Conservation (phyloP, 1,140 invertebrate species). For the Holotrichia oblita region DNA sequence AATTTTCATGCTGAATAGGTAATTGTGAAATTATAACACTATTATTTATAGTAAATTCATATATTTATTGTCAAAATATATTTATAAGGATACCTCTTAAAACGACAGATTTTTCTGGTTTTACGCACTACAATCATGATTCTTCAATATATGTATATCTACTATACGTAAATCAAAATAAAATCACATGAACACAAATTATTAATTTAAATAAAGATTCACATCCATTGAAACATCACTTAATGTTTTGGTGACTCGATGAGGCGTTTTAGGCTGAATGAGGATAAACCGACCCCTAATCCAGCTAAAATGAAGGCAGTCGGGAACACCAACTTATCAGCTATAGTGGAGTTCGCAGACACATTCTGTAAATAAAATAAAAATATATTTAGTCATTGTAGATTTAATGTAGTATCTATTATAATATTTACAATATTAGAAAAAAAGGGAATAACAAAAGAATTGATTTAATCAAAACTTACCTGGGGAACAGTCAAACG, state of each 20-base stretch:
- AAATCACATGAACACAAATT: slow-evolving; percentile 13
- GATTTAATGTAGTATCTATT: background rate
- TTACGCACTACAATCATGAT: background rate
- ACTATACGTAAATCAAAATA: background rate
- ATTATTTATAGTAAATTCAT: background rate
- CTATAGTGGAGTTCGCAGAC: slow-evolving; percentile 45
- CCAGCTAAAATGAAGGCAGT: slow-evolving; percentile 59
- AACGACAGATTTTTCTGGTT: slow-evolving; percentile 9
- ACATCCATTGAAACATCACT: background rate
- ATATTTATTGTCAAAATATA: slow-evolving; percentile 35
- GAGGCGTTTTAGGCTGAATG: slow-evolving; percentile 58
- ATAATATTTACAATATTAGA: background rate
- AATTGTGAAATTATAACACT: background rate
- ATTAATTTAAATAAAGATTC: slow-evolving; percentile 13
- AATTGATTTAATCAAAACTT: background rate
- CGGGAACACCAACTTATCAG: slow-evolving; percentile 57
- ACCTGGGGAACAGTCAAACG: slow-evolving; percentile 44
- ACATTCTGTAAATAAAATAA: slow-evolving; percentile 54
- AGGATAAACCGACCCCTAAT: slow-evolving; percentile 60
- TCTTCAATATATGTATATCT: background rate
- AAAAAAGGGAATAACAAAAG: background rate
- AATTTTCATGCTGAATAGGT: background rate
- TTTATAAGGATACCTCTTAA: slow-evolving; percentile 32
- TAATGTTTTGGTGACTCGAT: slow-evolving; percentile 18
- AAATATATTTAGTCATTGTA: background rate